These are phyloP conservation scores for Orthosia cruda DNA, from an alignment of 2,888 invertebrate species.

Conservation along the genomic window DNA sequence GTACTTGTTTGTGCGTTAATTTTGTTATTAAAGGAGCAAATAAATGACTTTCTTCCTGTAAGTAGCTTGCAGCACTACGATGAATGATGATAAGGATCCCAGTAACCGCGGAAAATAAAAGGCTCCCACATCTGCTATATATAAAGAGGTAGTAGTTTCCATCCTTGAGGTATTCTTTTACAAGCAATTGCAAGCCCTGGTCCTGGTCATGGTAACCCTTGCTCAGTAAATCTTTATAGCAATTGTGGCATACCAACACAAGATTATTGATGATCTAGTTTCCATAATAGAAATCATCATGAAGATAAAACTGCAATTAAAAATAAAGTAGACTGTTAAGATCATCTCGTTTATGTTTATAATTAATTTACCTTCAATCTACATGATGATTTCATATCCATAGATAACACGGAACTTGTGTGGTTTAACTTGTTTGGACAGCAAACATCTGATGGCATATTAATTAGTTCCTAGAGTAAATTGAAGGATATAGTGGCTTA, in stretches of 20 bases:
- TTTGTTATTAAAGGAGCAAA: too few relatives aligned
- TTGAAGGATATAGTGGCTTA: constrained; percentile 17
- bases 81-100: neutral
- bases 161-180: neutral
- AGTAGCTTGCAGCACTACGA: neutral
- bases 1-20: too few relatives aligned
- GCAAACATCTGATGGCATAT: constrained; percentile 60
- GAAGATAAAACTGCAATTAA: constrained; percentile 13
- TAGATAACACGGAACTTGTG: constrained; percentile 16
- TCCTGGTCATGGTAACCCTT: neutral
- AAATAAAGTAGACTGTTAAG: neutral
- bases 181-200: neutral
- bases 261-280: neutral
- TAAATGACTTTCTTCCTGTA: too few relatives aligned
- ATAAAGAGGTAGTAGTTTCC: too few relatives aligned
- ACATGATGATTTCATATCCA: constrained; percentile 35
- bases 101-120: neutral
- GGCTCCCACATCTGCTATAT: too few relatives aligned
- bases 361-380: constrained; percentile 11
- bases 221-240: neutral
- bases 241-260: neutral
- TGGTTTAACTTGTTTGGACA: constrained; percentile 43
- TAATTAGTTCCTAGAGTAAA: constrained; percentile 52
- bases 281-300: constrained; percentile 2
- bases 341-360: neutral